phyloP scores from a whole-genome alignment of 2,113 vertebrate species.

The Zapornia atra region DNA sequence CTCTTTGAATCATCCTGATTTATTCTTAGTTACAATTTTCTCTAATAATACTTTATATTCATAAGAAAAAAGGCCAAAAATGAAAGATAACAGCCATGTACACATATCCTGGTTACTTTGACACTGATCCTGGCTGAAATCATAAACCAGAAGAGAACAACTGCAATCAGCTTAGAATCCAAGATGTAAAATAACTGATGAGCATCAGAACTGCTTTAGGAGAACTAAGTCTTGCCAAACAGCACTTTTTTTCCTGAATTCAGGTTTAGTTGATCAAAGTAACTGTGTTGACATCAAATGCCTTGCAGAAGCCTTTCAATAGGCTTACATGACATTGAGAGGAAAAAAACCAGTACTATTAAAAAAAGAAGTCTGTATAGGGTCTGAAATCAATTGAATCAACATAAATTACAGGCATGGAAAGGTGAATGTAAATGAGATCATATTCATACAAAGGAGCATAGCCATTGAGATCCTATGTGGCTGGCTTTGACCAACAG shows the following conservation, averaged over 20 bases:
- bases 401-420: not conserved
- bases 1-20: not conserved
- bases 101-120: not conserved
- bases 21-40: not conserved
- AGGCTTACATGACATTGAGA: not conserved
- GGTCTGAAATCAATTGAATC: not conserved
- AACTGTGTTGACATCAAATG: not conserved
- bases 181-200: not conserved
- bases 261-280: constrained; percentile 4
- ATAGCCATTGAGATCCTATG: not conserved
- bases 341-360: not conserved
- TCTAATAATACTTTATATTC: too few species aligned
- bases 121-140: not conserved
- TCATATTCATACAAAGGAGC: not conserved
- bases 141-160: not conserved
- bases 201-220: not conserved
- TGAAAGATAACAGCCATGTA: not conserved
- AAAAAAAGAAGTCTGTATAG: not conserved
- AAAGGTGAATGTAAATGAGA: not conserved
- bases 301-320: not conserved
- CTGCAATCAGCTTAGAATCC: not conserved
- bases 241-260: not conserved
- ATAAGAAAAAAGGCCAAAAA: not conserved
- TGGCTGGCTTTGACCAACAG: not conserved
- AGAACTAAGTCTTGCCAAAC: not conserved